Percentiles rank a stretch among this genome's conserved stretches.
These are phyloP conservation scores for Peromyscus leucopus DNA, from an alignment of 2,113 vertebrate genomes.

Conservation along the genomic window DNA sequence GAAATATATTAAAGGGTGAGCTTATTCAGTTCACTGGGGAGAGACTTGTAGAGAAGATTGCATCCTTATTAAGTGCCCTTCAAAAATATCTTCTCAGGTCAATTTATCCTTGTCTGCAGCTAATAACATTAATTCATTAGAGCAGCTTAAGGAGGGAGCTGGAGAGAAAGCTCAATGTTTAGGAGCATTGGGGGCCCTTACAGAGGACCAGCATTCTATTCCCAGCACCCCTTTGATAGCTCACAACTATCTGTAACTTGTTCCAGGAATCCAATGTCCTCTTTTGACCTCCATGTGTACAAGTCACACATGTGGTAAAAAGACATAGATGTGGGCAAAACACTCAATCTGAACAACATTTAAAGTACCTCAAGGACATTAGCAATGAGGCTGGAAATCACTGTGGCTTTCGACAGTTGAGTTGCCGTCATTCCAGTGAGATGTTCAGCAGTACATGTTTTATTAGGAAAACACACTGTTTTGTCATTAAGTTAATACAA, in stretches of 20 bases:
- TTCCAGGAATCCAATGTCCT: background rate
- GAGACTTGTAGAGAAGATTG: background rate
- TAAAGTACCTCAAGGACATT: background rate
- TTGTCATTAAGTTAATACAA: background rate
- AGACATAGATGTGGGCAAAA: background rate
- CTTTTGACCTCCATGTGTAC: background rate
- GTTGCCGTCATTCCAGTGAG: fast-evolving
- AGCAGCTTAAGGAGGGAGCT: too few relatives aligned
- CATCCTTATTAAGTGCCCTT: slow-evolving; percentile 5
- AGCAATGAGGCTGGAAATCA: background rate
- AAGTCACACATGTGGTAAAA: background rate
- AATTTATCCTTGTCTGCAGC: background rate
- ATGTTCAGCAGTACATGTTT: background rate
- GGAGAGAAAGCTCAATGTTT: background rate
- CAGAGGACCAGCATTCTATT: background rate
- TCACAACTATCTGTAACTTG: background rate
- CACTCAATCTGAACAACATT: background rate
- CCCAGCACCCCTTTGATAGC: too few relatives aligned
- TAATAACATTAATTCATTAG: background rate
- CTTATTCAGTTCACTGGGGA: background rate
- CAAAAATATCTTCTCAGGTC: background rate
- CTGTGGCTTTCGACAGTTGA: background rate
- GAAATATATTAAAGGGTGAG: background rate
- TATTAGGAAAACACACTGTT: background rate
- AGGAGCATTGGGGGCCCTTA: background rate